These are phyloP conservation scores for Plemyria rubiginata DNA, from an alignment of 2,888 invertebrate genomes.

Conservation along the genomic window DNA sequence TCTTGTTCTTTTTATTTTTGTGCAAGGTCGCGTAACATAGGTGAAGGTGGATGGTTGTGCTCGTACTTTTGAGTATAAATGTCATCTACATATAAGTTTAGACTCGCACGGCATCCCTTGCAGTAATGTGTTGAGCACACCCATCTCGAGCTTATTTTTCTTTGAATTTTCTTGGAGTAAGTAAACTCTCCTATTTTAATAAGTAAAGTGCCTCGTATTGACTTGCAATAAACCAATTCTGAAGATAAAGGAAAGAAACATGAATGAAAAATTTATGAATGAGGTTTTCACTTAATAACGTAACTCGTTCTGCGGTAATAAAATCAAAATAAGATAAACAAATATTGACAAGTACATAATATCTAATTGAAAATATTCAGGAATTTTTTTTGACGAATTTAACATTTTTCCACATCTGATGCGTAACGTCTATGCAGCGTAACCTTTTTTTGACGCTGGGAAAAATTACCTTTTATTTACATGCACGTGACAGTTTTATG, in stretches of 20 bases:
- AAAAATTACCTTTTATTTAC: too few relatives aligned
- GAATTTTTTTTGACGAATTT: too few relatives aligned
- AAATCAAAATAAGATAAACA: neutral
- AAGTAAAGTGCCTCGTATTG: slow-evolving; percentile 13
- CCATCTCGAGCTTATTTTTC: slow-evolving; percentile 20
- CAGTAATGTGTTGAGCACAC: slow-evolving; percentile 21
- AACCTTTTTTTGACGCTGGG: too few relatives aligned
- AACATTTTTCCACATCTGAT: too few relatives aligned
- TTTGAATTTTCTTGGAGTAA: slow-evolving; percentile 12
- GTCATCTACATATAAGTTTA: neutral
- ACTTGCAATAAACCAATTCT: slow-evolving; percentile 15
- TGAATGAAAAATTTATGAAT: too few relatives aligned
- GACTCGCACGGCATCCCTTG: slow-evolving; percentile 20
- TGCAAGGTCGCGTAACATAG: slow-evolving; percentile 2
- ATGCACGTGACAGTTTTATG: too few relatives aligned
- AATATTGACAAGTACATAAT: too few relatives aligned
- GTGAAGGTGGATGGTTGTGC: slow-evolving; percentile 1
- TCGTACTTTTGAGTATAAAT: neutral
- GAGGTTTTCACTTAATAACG: too few relatives aligned
- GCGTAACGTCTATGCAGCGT: too few relatives aligned
- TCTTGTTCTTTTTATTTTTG: neutral
- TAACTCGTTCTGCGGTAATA: too few relatives aligned
- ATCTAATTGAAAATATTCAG: too few relatives aligned
- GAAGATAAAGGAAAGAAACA: neutral
- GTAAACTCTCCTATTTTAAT: slow-evolving; percentile 9